phyloP scores from a whole-genome alignment of 2,888 invertebrate genomes.

The Gerris lacustris region DNA sequence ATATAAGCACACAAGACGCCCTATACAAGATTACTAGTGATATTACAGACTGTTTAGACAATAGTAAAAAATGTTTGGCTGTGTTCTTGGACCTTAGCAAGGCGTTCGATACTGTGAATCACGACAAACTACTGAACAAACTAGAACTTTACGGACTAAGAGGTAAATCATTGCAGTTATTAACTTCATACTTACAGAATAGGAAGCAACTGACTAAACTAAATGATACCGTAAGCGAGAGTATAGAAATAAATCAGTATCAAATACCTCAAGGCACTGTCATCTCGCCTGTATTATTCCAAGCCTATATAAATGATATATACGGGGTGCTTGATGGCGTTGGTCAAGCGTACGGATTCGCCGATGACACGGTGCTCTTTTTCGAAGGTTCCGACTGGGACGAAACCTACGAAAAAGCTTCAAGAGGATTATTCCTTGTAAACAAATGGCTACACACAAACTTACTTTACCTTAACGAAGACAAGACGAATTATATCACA shows the following conservation, averaged over 20 bases:
- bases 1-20: constrained; percentile 15
- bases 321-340: neutral
- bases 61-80: constrained; percentile 5
- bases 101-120: no score
- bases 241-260: neutral
- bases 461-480: constrained; percentile 5
- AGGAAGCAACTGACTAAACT: constrained; percentile 15
- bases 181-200: constrained; percentile 10
- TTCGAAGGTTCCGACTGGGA: constrained; percentile 6
- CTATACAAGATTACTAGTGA: constrained; percentile 7
- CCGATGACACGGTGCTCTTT: constrained; percentile 14
- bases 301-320: constrained; percentile 15
- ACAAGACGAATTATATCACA: constrained; percentile 4
- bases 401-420: neutral
- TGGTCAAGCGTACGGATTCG: neutral
- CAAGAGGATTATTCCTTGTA: neutral
- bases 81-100: constrained; percentile 19
- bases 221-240: neutral
- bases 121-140: constrained; percentile 15
- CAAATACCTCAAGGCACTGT: constrained; percentile 18
- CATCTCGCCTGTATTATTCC: constrained; percentile 4
- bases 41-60: constrained; percentile 12
- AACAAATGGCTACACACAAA: constrained; percentile 8
- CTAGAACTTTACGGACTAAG: constrained; percentile 16
- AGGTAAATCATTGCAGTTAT: constrained; percentile 13